Conservation (phyloP, 1,140 invertebrate genomes). For the Zaprionus ghesquierei region DNA sequence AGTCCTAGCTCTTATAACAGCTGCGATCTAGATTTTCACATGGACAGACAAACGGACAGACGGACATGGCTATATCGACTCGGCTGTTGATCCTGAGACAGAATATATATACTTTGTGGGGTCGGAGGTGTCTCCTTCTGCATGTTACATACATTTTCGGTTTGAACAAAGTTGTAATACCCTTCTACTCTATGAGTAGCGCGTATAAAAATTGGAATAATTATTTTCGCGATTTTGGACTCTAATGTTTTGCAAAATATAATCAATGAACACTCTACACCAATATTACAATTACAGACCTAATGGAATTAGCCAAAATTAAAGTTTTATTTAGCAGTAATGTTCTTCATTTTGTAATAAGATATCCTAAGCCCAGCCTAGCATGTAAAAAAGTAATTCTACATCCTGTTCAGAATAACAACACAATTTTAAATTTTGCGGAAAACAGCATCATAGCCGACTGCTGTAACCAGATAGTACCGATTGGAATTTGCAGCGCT, state of each 20-base stretch:
- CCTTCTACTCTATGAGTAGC: too few relatives aligned
- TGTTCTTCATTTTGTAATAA: slow-evolving; percentile 9
- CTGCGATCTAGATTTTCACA: too few relatives aligned
- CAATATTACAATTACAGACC: neutral
- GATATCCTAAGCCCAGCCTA: slow-evolving; percentile 3
- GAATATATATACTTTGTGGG: too few relatives aligned
- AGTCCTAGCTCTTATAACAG: too few relatives aligned
- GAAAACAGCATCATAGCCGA: neutral
- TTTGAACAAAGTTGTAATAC: too few relatives aligned
- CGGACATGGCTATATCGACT: too few relatives aligned
- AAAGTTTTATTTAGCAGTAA: neutral
- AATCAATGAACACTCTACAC: neutral
- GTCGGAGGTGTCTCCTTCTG: too few relatives aligned
- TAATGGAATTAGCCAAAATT: slow-evolving; percentile 1
- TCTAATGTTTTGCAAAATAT: neutral
- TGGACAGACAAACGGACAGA: too few relatives aligned
- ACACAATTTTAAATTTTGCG: neutral
- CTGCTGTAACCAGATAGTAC: neutral
- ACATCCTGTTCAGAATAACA: neutral
- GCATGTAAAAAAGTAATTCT: slow-evolving; percentile 3
- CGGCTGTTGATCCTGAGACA: too few relatives aligned
- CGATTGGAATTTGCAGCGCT: neutral
- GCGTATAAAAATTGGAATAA: too few relatives aligned
- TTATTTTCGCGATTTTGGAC: neutral
- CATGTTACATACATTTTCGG: too few relatives aligned